phyloP scores from a whole-genome alignment of 2,113 vertebrate genomes.

The Acinonyx jubatus region DNA sequence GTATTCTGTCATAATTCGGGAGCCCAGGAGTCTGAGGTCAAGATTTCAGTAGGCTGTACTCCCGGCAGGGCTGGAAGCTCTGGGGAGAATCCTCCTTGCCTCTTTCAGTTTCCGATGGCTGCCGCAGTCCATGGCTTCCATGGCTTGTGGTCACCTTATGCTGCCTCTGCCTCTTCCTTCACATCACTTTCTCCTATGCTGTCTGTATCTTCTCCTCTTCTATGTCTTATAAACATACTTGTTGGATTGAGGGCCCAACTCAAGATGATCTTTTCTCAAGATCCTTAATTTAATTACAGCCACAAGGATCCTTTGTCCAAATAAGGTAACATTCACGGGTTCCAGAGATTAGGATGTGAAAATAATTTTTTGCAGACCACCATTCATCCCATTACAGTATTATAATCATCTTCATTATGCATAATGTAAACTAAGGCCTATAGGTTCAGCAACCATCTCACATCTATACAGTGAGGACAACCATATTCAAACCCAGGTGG shows the following conservation, averaged over 20 bases:
- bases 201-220: not conserved
- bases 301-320: not conserved
- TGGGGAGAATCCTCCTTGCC: rapidly evolving
- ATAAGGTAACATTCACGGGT: not conserved
- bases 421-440: not conserved
- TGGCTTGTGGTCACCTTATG: not conserved
- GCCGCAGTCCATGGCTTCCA: not conserved
- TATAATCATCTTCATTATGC: not conserved
- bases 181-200: not conserved
- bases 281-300: not conserved
- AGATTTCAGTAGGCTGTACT: too few species aligned
- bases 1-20: not conserved
- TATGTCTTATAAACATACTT: too few species aligned
- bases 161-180: not conserved
- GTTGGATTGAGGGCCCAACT: not conserved
- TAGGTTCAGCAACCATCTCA: too few species aligned
- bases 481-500: rapidly evolving
- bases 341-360: too few species aligned
- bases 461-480: not conserved
- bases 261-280: not conserved
- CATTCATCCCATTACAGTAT: not conserved
- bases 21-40: not conserved
- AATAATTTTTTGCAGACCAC: not conserved
- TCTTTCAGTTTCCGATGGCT: not conserved
- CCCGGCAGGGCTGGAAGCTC: too few species aligned